These are phyloP conservation scores for Chloroceryle amazona DNA, from an alignment of 2,797 vertebrate genomes.

Conservation along the genomic window DNA sequence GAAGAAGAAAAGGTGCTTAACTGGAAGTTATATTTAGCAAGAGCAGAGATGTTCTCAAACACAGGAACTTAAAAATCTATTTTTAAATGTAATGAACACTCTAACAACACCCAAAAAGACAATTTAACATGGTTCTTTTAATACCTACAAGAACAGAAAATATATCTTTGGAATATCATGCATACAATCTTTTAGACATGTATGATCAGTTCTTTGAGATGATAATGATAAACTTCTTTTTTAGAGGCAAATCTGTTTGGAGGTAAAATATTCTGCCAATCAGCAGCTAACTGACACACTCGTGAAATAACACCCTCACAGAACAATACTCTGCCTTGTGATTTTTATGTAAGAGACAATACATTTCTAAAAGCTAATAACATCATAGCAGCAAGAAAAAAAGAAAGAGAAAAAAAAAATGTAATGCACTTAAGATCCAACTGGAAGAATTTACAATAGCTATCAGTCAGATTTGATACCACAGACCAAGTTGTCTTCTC, in stretches of 20 bases:
- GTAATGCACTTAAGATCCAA: background rate
- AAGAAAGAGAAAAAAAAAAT: background rate
- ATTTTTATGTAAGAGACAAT: slow-evolving; percentile 17
- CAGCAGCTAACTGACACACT: slow-evolving; percentile 1
- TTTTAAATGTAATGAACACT: slow-evolving; percentile 37
- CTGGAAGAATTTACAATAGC: background rate
- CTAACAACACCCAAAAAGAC: background rate
- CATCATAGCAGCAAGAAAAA: background rate
- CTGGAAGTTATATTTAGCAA: background rate
- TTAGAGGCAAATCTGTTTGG: background rate
- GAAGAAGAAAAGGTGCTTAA: slow-evolving; percentile 47
- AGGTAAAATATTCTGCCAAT: slow-evolving; percentile 40
- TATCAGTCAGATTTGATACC: background rate
- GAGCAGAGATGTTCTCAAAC: background rate
- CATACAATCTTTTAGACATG: background rate
- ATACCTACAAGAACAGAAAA: background rate
- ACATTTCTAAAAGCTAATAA: background rate
- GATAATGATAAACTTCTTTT: background rate
- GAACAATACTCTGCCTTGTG: background rate
- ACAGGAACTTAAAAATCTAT: background rate
- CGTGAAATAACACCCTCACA: slow-evolving; percentile 2
- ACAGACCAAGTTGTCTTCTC: background rate
- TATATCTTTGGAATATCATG: background rate
- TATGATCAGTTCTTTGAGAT: slow-evolving; percentile 1
- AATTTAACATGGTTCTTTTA: background rate